phyloP scores from a whole-genome alignment of 2,113 vertebrate species.

The Merops nubicus region DNA sequence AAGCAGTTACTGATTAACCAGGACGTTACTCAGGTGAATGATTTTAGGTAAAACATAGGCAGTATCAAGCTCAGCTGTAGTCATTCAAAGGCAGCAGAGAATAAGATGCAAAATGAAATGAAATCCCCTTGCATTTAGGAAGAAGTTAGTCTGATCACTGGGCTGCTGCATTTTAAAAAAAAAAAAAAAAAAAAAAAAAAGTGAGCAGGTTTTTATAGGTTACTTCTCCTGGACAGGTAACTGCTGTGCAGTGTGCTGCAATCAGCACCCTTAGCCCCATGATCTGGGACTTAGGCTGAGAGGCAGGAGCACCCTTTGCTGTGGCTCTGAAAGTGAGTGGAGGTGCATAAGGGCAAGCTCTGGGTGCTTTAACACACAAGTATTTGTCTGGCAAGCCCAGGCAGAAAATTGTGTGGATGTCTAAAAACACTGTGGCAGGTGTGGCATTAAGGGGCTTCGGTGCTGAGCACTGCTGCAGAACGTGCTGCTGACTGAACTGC shows the following conservation, averaged over 20 bases:
- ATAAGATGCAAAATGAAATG: background rate
- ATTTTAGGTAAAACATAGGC: background rate
- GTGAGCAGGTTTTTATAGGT: background rate
- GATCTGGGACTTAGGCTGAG: background rate
- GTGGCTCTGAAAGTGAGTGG: background rate
- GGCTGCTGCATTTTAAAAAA: background rate
- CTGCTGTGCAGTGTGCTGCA: background rate
- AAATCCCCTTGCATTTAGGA: background rate
- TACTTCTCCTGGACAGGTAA: background rate
- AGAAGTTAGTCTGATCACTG: background rate
- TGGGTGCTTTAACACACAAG: background rate
- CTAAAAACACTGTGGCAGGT: background rate
- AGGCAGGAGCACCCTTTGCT: background rate
- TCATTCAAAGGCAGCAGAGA: background rate
- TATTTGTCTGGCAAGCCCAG: background rate
- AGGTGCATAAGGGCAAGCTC: background rate
- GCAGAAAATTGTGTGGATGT: background rate
- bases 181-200: too few relatives aligned
- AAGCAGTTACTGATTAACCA: background rate
- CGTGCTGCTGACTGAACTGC: background rate
- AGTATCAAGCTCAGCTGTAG: background rate
- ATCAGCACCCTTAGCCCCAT: background rate
- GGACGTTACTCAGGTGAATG: background rate
- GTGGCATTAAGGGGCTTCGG: background rate
- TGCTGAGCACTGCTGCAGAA: rapidly evolving